Evolutionary conservation across 2,797 vertebrate species (phyloP).

Genomic region (Lepidocolaptes lacrymiger): DNA sequence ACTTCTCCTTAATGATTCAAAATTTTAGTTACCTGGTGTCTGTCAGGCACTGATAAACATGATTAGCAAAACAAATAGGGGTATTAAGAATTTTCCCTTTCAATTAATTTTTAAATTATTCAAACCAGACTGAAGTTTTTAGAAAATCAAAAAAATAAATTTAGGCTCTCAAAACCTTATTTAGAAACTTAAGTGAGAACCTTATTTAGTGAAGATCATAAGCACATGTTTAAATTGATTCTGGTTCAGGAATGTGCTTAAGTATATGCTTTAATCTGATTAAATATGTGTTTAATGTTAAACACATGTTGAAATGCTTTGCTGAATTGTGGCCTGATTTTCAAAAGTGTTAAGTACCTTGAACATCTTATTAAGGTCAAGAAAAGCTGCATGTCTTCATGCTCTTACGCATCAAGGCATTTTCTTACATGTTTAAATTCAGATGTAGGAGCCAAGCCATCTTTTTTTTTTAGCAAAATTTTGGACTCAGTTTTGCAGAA

Average conservation of each 20-base stretch:
- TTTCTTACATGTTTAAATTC: slow-evolving; percentile 46
- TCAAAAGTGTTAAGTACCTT: slow-evolving; percentile 63
- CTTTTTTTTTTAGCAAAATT: background rate
- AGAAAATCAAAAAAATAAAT: background rate
- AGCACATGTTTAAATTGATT: slow-evolving; percentile 67
- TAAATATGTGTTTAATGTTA: slow-evolving; percentile 69
- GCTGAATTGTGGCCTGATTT: slow-evolving; percentile 64
- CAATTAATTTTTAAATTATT: background rate
- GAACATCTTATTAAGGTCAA: slow-evolving; percentile 64
- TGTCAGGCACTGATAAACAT: background rate
- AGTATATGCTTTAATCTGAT: slow-evolving; percentile 66
- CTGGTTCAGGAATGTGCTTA: slow-evolving; percentile 63
- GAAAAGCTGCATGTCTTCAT: slow-evolving; percentile 31
- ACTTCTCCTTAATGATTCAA: background rate
- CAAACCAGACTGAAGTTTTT: background rate
- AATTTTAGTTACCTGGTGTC: background rate
- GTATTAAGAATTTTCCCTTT: background rate
- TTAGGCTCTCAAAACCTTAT: background rate
- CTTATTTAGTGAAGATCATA: slow-evolving; percentile 50
- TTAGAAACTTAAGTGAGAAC: slow-evolving; percentile 53
- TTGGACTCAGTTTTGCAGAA: background rate
- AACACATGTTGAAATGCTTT: slow-evolving; percentile 65
- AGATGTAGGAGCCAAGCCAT: slow-evolving; percentile 5
- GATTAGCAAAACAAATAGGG: background rate
- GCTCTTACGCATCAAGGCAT: slow-evolving; percentile 38